phyloP scores from a whole-genome alignment of 2,888 invertebrate species.

The Fissipunctia ypsillon region DNA sequence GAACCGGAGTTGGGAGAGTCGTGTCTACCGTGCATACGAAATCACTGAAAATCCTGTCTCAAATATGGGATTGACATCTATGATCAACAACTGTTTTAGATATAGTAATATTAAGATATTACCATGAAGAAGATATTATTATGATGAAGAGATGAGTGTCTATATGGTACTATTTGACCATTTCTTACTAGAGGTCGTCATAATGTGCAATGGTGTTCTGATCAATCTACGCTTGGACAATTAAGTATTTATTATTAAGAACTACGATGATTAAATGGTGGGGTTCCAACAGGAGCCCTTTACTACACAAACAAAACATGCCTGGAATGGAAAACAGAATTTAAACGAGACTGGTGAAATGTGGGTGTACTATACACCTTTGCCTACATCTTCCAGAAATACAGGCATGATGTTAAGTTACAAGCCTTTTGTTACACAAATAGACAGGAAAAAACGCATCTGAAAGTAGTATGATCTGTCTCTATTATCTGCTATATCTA shows the following conservation, averaged over 20 bases:
- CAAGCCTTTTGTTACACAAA: not conserved
- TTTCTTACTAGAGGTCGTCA: not conserved
- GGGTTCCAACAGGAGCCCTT: not conserved
- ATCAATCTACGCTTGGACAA: conserved; percentile 5
- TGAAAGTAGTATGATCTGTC: conserved; percentile 4
- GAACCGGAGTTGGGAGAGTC: conserved; percentile 5
- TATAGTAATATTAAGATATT: not conserved
- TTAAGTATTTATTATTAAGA: not conserved
- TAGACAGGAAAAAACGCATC: conserved; percentile 18
- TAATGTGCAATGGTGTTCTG: not conserved
- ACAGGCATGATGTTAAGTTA: not conserved
- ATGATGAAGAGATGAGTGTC: conserved; percentile 4
- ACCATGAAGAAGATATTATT: too few species aligned
- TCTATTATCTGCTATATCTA: conserved; percentile 8
- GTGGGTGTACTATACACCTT: not conserved
- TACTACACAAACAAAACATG: not conserved
- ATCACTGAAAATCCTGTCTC: not conserved
- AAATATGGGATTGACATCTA: not conserved
- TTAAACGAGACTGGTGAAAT: not conserved
- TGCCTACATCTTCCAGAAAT: not conserved
- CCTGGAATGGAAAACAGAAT: not conserved
- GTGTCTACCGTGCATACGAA: not conserved
- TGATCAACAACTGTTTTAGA: not conserved
- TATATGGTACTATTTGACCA: not conserved
- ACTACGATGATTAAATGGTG: not conserved